These are phyloP conservation scores for Epinephelus moara DNA, from an alignment of 2,113 vertebrate genomes.

Conservation along the genomic window DNA sequence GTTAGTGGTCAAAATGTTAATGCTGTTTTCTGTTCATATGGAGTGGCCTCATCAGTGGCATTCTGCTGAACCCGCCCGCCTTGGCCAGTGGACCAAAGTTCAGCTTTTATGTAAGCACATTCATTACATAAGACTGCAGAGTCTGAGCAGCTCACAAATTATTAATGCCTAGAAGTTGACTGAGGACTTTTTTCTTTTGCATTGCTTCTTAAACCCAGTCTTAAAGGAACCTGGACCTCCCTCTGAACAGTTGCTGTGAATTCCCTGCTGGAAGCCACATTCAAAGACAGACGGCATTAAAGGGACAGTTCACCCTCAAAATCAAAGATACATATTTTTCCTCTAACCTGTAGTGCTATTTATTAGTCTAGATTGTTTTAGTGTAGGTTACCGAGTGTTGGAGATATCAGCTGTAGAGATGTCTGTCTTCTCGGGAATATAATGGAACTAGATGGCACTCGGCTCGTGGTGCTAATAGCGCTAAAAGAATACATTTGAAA, in stretches of 20 bases:
- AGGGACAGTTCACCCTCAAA: too few species aligned
- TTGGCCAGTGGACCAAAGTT: constrained; percentile 85
- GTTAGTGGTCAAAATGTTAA: constrained; percentile 54
- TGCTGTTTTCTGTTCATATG: constrained; percentile 70
- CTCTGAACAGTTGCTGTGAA: constrained; percentile 33
- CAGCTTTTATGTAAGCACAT: constrained; percentile 86
- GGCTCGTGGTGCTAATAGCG: too few species aligned
- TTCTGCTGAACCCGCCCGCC: constrained; percentile 74
- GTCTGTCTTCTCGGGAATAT: too few species aligned
- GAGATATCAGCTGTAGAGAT: too few species aligned
- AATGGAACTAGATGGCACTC: too few species aligned
- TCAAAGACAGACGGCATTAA: neutral
- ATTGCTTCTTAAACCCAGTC: constrained; percentile 53
- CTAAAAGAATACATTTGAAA: too few species aligned
- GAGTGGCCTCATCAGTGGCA: constrained; percentile 72
- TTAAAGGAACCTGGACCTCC: constrained; percentile 37
- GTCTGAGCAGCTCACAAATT: constrained; percentile 85
- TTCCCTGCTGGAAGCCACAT: constrained; percentile 20
- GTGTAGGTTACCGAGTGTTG: too few species aligned
- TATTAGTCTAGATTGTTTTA: too few species aligned
- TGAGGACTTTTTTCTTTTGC: constrained; percentile 63
- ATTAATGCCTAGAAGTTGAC: constrained; percentile 82
- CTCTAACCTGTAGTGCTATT: too few species aligned
- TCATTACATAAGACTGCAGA: constrained; percentile 86
- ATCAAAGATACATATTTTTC: too few species aligned